These are phyloP conservation scores for Lepidocolaptes lacrymiger DNA, from an alignment of 2,797 vertebrate species.

Conservation along the genomic window DNA sequence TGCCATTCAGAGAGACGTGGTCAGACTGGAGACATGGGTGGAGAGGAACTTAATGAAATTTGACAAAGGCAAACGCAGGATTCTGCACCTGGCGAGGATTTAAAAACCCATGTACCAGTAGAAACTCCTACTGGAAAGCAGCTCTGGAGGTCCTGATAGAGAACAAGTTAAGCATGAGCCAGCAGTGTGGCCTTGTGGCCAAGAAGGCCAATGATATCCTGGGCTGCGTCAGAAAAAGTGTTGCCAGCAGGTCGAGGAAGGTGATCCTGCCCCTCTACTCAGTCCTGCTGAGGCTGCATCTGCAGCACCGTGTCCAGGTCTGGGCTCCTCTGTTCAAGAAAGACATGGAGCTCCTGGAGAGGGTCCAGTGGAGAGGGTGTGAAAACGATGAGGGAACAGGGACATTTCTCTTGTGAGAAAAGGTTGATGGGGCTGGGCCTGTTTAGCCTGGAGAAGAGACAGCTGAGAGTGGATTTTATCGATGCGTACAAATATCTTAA, in stretches of 20 bases:
- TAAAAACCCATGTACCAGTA: background rate
- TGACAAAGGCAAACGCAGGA: accelerated
- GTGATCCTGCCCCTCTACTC: background rate
- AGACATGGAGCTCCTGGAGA: background rate
- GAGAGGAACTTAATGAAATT: background rate
- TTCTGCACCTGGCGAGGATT: background rate
- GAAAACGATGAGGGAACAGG: background rate
- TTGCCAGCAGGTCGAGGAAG: accelerated
- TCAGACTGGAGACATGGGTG: background rate
- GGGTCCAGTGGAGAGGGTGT: accelerated
- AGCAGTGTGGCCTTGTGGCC: background rate
- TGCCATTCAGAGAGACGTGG: background rate
- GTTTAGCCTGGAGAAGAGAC: background rate
- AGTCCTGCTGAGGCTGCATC: background rate
- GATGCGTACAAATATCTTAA: background rate
- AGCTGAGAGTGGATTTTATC: background rate
- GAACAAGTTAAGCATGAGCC: accelerated
- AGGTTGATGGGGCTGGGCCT: background rate
- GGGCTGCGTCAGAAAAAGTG: background rate
- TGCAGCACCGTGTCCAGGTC: background rate
- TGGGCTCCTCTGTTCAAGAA: background rate
- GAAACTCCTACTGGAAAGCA: background rate
- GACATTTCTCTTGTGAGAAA: background rate
- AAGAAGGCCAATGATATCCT: background rate
- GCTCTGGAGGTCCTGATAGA: background rate